phyloP scores from a whole-genome alignment of 2,888 invertebrate species.

The Nephrotoma flavescens region DNA sequence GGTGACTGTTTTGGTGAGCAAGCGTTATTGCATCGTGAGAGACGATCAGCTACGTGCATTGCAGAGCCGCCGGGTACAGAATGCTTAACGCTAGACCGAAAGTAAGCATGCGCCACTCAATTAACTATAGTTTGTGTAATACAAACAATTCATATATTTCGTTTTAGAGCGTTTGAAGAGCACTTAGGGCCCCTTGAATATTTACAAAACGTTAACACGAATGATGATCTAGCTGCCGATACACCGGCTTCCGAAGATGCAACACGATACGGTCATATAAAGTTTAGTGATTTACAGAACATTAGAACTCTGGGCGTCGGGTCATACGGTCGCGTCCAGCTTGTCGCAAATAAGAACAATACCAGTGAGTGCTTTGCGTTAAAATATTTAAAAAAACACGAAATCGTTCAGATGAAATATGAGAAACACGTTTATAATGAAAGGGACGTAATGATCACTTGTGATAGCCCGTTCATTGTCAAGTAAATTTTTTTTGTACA shows the following conservation, averaged over 20 bases:
- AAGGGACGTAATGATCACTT: constrained; percentile 67
- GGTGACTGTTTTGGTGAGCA: constrained; percentile 85
- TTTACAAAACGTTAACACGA: constrained; percentile 15
- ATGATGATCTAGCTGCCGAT: not conserved
- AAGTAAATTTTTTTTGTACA: constrained; percentile 36
- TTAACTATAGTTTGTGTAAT: not conserved
- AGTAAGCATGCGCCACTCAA: constrained; percentile 36
- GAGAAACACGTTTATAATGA: constrained; percentile 82
- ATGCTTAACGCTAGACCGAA: constrained; percentile 74
- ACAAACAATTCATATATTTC: constrained; percentile 7
- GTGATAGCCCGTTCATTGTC: constrained; percentile 61
- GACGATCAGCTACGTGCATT: constrained; percentile 78
- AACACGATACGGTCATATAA: constrained; percentile 49
- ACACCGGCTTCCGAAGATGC: not conserved
- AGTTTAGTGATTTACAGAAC: constrained; percentile 62
- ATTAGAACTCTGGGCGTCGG: constrained; percentile 83
- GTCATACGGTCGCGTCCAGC: constrained; percentile 80
- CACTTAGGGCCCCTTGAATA: constrained; percentile 57
- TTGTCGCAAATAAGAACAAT: constrained; percentile 41
- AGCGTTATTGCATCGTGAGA: constrained; percentile 71
- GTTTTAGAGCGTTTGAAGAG: constrained; percentile 55
- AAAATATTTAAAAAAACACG: constrained; percentile 78
- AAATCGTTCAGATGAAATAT: constrained; percentile 77
- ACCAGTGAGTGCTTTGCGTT: constrained; percentile 53
- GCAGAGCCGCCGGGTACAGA: constrained; percentile 72